Conservation (phyloP, 2,797 vertebrate genomes). For the Heliangelus exortis region DNA sequence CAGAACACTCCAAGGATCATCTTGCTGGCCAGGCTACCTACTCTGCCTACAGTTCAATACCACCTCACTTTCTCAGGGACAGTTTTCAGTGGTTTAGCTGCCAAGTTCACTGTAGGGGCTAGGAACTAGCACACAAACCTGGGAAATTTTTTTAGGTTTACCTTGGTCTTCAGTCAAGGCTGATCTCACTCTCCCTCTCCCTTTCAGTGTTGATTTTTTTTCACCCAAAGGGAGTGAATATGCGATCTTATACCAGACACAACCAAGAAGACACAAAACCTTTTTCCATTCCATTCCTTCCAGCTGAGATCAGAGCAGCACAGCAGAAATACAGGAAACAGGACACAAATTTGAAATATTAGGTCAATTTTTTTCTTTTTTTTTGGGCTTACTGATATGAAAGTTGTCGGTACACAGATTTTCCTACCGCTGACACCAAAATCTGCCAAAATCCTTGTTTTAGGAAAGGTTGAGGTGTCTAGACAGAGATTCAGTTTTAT, state of each 20-base stretch:
- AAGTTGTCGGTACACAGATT: not conserved
- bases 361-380: not conserved
- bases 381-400: not conserved
- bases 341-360: not conserved
- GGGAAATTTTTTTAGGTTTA: not conserved
- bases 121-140: not conserved
- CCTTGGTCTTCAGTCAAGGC: not conserved
- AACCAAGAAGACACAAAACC: rapidly evolving
- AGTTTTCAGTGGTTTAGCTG: not conserved
- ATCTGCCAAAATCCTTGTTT: not conserved
- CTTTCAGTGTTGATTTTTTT: not conserved
- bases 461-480: not conserved
- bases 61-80: not conserved
- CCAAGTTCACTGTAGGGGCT: not conserved
- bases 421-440: not conserved
- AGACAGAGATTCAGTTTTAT: not conserved
- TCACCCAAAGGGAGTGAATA: not conserved
- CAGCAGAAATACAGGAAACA: not conserved
- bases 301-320: not conserved
- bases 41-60: not conserved
- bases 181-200: rapidly evolving
- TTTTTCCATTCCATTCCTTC: not conserved
- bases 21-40: not conserved
- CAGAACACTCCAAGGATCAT: not conserved
- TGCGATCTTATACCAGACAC: rapidly evolving